Base-by-base conservation (phyloP, 2,797 vertebrate genomes). In the Synanceia verrucosa region DNA sequence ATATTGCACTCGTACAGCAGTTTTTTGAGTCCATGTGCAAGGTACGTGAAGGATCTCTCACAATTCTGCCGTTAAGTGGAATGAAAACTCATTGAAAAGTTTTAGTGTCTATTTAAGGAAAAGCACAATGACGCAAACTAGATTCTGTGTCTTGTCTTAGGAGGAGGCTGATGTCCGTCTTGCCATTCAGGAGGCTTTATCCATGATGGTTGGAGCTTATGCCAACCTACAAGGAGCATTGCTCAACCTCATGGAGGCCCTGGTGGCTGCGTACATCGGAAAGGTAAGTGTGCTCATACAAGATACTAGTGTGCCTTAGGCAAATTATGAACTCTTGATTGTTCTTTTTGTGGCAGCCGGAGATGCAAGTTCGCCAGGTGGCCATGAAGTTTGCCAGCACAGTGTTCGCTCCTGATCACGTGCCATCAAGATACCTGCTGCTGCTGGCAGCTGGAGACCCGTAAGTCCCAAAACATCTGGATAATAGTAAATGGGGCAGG, bases 21-120 rank as follows among this genome's bases (percentile, higher is more conserved):
- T 99, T 99, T 79, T 99, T 99, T 87, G 98, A 99, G 94, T 97
- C 98, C 78, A 95, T 99, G 73, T 97, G 97, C 83, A 99, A 99
- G 96, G 98, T 98, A 83, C 24, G 94, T 69, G n/a, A 48, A 71
- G 52, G 6, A 23, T 28, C 13, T 47, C 10, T 36, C 0, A 48
- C 55, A 39, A 34, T 26, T 51, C 23, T 29, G 10, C 29, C 16
- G 23, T 18, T 39, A 16, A 47, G 28, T 56, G 12, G 2, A 16
- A 3, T 36, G 1, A 65, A 58, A 65, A 44, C 21, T 34, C 23
- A n/a, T 18, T 39, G 14, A 6, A 39, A 29, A 29, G 28, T 29
- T 29, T 29, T 8, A 3, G 3, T 2, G 11, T 2, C 9, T 24
- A 11, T 29, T 48, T 7, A 16, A 9, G 29, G 2, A 13, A 39